Conservation (phyloP, 1,140 invertebrate species). For the Cardiocondyla obscurior region DNA sequence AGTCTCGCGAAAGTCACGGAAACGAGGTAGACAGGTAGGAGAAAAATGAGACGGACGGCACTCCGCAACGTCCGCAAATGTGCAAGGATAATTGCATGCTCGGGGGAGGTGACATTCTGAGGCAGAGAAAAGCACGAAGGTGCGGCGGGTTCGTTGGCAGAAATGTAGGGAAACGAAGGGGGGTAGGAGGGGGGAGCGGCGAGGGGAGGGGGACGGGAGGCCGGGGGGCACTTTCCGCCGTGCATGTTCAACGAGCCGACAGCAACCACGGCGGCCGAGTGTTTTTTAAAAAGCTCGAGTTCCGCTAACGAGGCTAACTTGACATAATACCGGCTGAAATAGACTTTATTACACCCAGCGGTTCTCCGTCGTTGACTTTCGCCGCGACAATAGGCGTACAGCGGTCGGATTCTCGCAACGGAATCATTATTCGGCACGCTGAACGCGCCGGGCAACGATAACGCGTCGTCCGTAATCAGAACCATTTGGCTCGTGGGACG, state of each 20-base stretch:
- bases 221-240: conserved; percentile 65
- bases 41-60: conserved; percentile 52
- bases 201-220: conserved; percentile 28
- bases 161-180: too few species aligned
- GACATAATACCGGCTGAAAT: conserved; percentile 83
- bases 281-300: conserved; percentile 81
- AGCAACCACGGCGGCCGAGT: conserved; percentile 77
- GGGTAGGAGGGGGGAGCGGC: too few species aligned
- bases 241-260: conserved; percentile 82
- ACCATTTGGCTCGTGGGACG: not conserved
- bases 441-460: too few species aligned
- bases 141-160: conserved; percentile 35
- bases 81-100: conserved; percentile 70
- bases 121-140: conserved; percentile 43
- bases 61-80: conserved; percentile 57
- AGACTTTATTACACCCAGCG: conserved; percentile 79
- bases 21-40: not conserved
- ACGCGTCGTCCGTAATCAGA: not conserved
- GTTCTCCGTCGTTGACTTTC: conserved; percentile 51
- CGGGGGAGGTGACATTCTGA: conserved; percentile 50
- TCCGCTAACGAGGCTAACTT: conserved; percentile 83
- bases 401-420: not conserved
- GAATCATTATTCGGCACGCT: not conserved
- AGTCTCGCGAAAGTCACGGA: conserved; percentile 9
- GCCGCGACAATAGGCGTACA: not conserved